Conservation (phyloP, 2,797 vertebrate species). For the Poeciliopsis turneri region DNA sequence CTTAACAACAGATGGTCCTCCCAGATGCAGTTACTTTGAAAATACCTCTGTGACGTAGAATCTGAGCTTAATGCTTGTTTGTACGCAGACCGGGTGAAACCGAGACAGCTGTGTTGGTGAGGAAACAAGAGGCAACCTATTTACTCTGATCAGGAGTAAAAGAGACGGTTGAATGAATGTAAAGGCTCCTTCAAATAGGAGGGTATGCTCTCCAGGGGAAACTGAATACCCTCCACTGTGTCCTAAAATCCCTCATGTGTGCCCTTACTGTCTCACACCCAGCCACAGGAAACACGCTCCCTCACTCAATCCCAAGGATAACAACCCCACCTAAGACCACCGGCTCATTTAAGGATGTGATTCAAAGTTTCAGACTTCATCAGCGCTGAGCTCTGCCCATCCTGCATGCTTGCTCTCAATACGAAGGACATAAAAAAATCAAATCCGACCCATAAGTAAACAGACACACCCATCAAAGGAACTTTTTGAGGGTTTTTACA, state of each 20-base stretch:
- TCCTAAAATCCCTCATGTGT: slow-evolving; percentile 54
- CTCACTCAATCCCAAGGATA: slow-evolving; percentile 51
- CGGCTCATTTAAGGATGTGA: slow-evolving; percentile 57
- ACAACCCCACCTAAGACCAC: slow-evolving; percentile 61
- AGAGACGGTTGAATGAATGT: slow-evolving; percentile 21
- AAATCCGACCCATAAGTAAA: background rate
- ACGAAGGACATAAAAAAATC: slow-evolving; percentile 2
- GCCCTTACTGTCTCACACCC: slow-evolving; percentile 44
- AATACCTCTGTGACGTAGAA: slow-evolving; percentile 10
- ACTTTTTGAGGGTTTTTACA: slow-evolving; percentile 3
- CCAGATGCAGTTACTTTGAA: slow-evolving; percentile 6
- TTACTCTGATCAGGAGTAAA: slow-evolving; percentile 25
- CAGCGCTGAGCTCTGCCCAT: slow-evolving; percentile 14
- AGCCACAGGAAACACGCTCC: slow-evolving; percentile 50
- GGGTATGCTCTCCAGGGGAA: slow-evolving; percentile 50
- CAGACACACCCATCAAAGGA: slow-evolving; percentile 10
- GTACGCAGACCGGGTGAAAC: slow-evolving; percentile 29
- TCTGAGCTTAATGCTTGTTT: slow-evolving; percentile 31
- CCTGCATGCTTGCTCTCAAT: slow-evolving; percentile 2
- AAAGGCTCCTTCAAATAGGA: slow-evolving; percentile 52
- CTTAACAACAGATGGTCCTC: slow-evolving; percentile 5
- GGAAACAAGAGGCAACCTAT: slow-evolving; percentile 49
- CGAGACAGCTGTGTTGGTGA: slow-evolving; percentile 19
- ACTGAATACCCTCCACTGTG: slow-evolving; percentile 65
- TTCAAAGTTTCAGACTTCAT: slow-evolving; percentile 39